Evolutionary conservation across 2,888 invertebrate species (phyloP).

Genomic region (Meghimatium bilineatum): DNA sequence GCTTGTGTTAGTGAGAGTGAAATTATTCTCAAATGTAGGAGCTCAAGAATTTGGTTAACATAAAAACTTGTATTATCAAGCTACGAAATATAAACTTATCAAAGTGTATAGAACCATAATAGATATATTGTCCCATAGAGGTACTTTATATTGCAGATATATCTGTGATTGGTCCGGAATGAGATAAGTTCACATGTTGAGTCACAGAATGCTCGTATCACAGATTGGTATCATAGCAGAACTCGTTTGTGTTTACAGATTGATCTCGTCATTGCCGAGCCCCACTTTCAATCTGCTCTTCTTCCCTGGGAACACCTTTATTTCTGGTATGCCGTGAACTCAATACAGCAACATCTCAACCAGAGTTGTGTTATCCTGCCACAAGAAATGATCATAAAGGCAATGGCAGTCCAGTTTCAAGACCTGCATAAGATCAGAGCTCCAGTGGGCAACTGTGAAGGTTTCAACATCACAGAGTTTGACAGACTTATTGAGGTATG

Average conservation of each 20-base stretch:
- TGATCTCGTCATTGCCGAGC: constrained; percentile 86
- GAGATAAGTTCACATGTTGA: too few relatives aligned
- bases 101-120: too few relatives aligned
- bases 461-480: constrained; percentile 89
- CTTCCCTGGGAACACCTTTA: constrained; percentile 95
- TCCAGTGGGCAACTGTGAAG: constrained; percentile 83
- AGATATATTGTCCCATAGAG: too few relatives aligned
- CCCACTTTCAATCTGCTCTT: constrained; percentile 88
- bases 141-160: too few relatives aligned
- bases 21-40: too few relatives aligned
- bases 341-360: constrained; percentile 57
- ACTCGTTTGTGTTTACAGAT: not conserved
- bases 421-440: constrained; percentile 94
- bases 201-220: too few relatives aligned
- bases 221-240: too few relatives aligned
- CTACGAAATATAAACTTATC: too few relatives aligned
- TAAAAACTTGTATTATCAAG: too few relatives aligned
- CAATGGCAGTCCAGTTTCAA: constrained; percentile 88
- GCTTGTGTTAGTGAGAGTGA: too few relatives aligned
- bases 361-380: constrained; percentile 82
- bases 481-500: constrained; percentile 86
- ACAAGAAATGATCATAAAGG: constrained; percentile 83
- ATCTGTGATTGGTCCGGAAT: too few relatives aligned
- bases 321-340: constrained; percentile 83
- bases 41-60: too few relatives aligned